phyloP scores from a whole-genome alignment of 2,797 vertebrate species.

The Acridotheres tristis region DNA sequence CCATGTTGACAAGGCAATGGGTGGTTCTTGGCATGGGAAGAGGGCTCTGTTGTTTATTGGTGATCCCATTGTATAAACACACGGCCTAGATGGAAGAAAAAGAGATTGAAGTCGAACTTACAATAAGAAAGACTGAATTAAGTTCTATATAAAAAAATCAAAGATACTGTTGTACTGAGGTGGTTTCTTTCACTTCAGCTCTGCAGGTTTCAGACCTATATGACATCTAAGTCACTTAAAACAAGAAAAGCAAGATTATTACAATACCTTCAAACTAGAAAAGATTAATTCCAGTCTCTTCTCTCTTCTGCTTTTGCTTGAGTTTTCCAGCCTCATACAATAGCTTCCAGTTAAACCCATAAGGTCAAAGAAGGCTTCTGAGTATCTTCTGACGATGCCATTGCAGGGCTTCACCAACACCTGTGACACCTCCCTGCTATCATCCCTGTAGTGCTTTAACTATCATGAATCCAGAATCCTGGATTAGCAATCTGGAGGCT shows the following conservation, averaged over 20 bases:
- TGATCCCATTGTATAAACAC: conserved; percentile 95
- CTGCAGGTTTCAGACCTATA: neutral
- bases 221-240: neutral
- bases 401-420: neutral
- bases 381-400: neutral
- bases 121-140: conserved; percentile 22
- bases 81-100: conserved; percentile 84
- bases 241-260: neutral
- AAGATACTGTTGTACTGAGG: neutral
- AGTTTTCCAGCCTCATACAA: neutral
- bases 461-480: neutral
- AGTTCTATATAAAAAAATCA: neutral
- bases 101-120: neutral
- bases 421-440: neutral
- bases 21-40: conserved; percentile 97
- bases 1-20: conserved; percentile 98
- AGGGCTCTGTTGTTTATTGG: conserved; percentile 98
- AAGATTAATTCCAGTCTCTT: neutral
- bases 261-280: neutral
- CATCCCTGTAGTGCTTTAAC: neutral
- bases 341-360: neutral
- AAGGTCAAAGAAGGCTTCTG: neutral
- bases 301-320: neutral
- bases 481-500: neutral
- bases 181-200: neutral